phyloP scores from a whole-genome alignment of 2,797 vertebrate genomes.

The Triplophysa yarkandensis region DNA sequence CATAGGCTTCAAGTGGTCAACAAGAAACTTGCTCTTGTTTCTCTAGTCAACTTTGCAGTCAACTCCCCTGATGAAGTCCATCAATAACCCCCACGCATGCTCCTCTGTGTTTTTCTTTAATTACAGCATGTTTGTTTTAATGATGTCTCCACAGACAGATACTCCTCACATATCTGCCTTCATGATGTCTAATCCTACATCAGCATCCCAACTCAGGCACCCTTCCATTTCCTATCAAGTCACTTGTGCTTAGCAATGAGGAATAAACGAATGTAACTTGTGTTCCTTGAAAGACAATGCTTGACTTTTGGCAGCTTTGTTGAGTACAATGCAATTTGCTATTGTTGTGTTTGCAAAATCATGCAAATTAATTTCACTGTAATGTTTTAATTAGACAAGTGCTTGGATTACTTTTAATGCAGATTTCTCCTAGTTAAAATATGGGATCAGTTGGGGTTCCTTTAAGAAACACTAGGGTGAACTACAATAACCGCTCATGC shows the following conservation, averaged over 20 bases:
- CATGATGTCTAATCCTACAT: conserved; percentile 37
- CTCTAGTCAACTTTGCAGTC: conserved; percentile 64
- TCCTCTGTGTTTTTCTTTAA: conserved; percentile 59
- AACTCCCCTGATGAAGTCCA: conserved; percentile 36
- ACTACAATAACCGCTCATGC: too few species aligned
- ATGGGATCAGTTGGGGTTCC: too few species aligned
- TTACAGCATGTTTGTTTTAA: conserved; percentile 55
- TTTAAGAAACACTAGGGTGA: too few species aligned
- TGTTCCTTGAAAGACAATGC: background rate
- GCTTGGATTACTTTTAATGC: too few species aligned
- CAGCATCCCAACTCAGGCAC: conserved; percentile 26
- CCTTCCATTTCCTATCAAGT: background rate
- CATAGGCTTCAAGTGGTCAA: conserved; percentile 57
- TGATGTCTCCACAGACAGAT: conserved; percentile 38
- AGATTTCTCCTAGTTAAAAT: too few species aligned
- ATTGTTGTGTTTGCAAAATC: background rate
- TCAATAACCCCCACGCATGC: conserved; percentile 34
- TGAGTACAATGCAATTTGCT: background rate
- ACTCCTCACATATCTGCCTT: conserved; percentile 33
- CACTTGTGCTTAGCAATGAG: background rate
- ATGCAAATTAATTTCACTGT: background rate
- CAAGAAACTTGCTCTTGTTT: conserved; percentile 58
- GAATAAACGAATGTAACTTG: too few species aligned
- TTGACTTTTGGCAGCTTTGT: background rate
- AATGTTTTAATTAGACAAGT: background rate